Evolutionary conservation across 2,888 invertebrate species (phyloP).

Genomic region (Silvanus unidentatus): DNA sequence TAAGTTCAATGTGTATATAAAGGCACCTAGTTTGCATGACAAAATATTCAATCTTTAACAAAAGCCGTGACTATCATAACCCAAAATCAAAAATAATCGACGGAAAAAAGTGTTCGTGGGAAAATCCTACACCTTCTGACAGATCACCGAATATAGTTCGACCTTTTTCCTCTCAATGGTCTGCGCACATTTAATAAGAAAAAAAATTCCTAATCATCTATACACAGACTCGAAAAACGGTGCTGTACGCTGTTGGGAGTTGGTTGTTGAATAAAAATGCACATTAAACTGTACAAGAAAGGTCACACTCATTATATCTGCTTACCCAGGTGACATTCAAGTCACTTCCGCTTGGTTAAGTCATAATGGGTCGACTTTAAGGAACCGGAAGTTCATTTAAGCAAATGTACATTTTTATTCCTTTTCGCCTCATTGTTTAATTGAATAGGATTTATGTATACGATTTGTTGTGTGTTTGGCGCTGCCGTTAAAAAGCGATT

Average conservation of each 20-base stretch:
- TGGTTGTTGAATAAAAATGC: conserved; percentile 17
- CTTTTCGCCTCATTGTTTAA: conserved; percentile 10
- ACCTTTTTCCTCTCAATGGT: conserved; percentile 27
- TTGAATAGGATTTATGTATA: conserved; percentile 2
- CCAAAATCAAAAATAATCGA: conserved; percentile 34
- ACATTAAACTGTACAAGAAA: conserved; percentile 21
- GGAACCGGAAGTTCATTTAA: conserved; percentile 28
- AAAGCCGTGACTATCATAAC: conserved; percentile 34
- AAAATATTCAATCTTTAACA: conserved; percentile 22
- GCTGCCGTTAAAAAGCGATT: not conserved
- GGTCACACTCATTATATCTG: conserved; percentile 38
- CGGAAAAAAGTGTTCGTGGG: conserved; percentile 32
- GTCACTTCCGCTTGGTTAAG: conserved; percentile 41
- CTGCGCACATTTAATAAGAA: conserved; percentile 8
- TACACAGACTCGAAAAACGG: conserved; percentile 10
- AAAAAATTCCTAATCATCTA: not conserved
- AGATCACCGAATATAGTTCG: conserved; percentile 26
- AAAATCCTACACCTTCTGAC: conserved; percentile 24
- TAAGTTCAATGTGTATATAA: not conserved
- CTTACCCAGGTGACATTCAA: conserved; percentile 39
- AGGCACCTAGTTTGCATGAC: conserved; percentile 15
- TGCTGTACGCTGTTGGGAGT: conserved; percentile 1
- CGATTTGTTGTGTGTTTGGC: too few species aligned
- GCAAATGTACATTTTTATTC: conserved; percentile 14
- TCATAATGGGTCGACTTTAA: conserved; percentile 32